phyloP scores from a whole-genome alignment of 1,140 invertebrate species.

The Conus ventricosus region DNA sequence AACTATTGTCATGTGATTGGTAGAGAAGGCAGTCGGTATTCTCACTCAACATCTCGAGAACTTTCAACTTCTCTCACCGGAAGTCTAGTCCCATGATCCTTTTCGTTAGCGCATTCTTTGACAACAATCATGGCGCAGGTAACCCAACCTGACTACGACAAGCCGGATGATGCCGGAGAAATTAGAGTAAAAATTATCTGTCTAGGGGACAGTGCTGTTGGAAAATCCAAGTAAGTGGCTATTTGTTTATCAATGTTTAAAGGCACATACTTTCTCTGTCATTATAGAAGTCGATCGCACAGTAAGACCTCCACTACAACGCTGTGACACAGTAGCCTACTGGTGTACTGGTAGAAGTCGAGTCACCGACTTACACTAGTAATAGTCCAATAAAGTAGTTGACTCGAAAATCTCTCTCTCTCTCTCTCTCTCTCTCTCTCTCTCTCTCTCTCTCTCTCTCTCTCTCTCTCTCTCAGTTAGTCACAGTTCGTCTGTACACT shows the following conservation, averaged over 20 bases:
- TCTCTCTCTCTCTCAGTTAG: too few species aligned
- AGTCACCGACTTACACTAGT: too few species aligned
- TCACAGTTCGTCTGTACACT: too few species aligned
- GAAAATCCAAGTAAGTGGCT: slow-evolving; percentile 78
- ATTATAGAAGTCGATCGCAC: too few species aligned
- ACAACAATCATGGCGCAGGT: slow-evolving; percentile 65
- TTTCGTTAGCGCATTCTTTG: slow-evolving; percentile 44
- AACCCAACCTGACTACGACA: slow-evolving; percentile 73
- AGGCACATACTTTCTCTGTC: background rate
- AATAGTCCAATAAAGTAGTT: too few species aligned
- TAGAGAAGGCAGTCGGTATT: background rate
- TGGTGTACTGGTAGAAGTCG: too few species aligned
- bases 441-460: too few species aligned
- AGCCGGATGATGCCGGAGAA: slow-evolving; percentile 71
- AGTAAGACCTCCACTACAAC: too few species aligned
- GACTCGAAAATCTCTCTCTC: too few species aligned
- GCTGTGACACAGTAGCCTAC: too few species aligned
- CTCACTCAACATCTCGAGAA: background rate
- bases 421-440: too few species aligned
- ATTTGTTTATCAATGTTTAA: background rate
- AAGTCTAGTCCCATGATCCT: slow-evolving; percentile 17
- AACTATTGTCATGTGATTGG: background rate
- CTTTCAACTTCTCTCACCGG: background rate
- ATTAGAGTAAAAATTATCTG: slow-evolving; percentile 78
- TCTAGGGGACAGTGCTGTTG: slow-evolving; percentile 79